These are phyloP conservation scores for Peucedramus taeniatus DNA, from an alignment of 2,113 vertebrate species.

Conservation along the genomic window DNA sequence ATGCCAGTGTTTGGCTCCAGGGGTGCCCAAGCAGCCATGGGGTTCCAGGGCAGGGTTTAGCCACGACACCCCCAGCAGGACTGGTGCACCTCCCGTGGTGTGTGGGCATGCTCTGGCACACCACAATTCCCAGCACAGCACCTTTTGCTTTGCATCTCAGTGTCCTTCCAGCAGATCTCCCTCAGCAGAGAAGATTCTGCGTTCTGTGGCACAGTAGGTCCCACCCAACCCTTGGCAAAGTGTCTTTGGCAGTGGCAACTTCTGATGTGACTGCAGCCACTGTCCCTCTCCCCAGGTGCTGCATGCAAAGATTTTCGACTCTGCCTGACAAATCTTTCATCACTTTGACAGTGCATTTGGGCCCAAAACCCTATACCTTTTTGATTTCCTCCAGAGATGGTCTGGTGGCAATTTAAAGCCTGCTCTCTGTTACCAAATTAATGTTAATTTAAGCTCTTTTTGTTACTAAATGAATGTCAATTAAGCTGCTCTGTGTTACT, in stretches of 20 bases:
- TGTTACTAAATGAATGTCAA: not conserved
- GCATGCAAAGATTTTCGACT: not conserved
- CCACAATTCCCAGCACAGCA: accelerated
- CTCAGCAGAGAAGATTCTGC: not conserved
- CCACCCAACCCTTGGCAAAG: accelerated
- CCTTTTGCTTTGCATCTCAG: accelerated
- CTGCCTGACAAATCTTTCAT: not conserved
- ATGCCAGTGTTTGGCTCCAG: not conserved
- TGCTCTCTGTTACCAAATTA: not conserved
- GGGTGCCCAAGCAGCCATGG: not conserved
- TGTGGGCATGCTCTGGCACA: accelerated
- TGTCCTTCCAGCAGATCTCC: accelerated
- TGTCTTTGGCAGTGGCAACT: not conserved
- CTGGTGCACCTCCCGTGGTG: accelerated
- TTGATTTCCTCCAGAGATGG: not conserved
- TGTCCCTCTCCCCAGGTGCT: not conserved
- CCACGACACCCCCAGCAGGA: accelerated
- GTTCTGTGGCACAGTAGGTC: accelerated
- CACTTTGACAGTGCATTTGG: not conserved
- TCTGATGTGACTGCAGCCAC: not conserved
- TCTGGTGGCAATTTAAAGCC: not conserved
- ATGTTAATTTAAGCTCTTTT: not conserved
- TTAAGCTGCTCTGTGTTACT: not conserved
- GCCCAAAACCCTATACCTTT: not conserved
- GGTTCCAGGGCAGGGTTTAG: not conserved